Evolutionary conservation across 2,797 vertebrate species (phyloP), one percentile per base, ranked within the genome.

Genomic region (Parauchenoglanis ngamensis): DNA sequence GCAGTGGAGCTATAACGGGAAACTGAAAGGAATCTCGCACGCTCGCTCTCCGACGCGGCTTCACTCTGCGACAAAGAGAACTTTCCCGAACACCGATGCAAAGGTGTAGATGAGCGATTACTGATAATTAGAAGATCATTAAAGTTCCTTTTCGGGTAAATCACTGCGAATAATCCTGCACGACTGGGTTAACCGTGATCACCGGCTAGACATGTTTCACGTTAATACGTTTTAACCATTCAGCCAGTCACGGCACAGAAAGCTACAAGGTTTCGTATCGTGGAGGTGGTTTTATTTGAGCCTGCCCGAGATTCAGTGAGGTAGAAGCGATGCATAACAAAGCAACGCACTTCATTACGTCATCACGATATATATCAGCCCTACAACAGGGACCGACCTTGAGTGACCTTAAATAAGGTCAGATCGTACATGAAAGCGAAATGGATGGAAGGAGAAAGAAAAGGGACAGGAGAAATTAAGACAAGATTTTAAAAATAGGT

Each of bases 1-100:
- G 86, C 87, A 86, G 25, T 77, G 25, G 70, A 0, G 17, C 73
- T 76, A 85, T 84, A 87, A 88, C n/a, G n/a, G 77, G 70, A 85
- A 1, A 44, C 89, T 91, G 67, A 85, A 84, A 87, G 89, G 86
- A 89, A 89, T 87, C 44, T 75, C 23, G 15, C 11, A 49, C 6
- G 19, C 13, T 28, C 15, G 81, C 83, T 54, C 19, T 25, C 15
- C 46, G 65, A n/a, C 85, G 68, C 86, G 84, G 87, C 73, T 56
- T 84, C 84, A 72, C 86, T 73, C 85, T 82, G 80, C 5, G 65
- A 49, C 59, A 59, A 40, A 63, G 70, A 87, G 85, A 72, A 82
- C 83, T 70, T 86, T 80, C 75, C 83, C 79, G 46, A 28, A 52
- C 73, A 52, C 12, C 4, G 3, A 80, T 56, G 52, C 8, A 90